Evolutionary conservation across 2,888 invertebrate genomes (phyloP), one percentile per base, ranked within the genome.

Genomic region (Noctua pronuba): DNA sequence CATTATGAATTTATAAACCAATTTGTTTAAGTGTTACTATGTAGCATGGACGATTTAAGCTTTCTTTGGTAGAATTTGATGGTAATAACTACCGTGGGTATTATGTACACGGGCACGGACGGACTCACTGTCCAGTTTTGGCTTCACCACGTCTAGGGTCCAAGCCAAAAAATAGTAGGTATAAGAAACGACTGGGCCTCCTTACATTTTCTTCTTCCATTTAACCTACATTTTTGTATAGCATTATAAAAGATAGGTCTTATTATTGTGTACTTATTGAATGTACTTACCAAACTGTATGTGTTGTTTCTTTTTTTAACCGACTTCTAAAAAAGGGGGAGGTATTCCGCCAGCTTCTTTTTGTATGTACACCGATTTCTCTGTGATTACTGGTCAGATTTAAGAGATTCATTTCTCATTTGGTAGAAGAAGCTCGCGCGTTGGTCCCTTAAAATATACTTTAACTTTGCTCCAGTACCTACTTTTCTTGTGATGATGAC

Each of bases 221-320:
- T n/a, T 18, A 76, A 4, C n/a, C 21, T n/a, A 67, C 16, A 21
- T 31, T 55, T 46, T 69, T 77, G 18, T 44, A 81, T 8, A 35
- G 28, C 28, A 24, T 31, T 55, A 21, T 62, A 28, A 28, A n/a
- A 46, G 11, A n/a, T 60, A 31, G 28, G n/a, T 64, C 52, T 38
- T 64, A 16, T 8, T 52, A 62, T 21, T 52, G 31, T 35, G 28
- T 73, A 78, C n/a, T 10, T 52, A 28, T 35, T 5, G 11, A 73
- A 16, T 52, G 16, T 38, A 38, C 38, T 38, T 44, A 38, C 46
- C 5, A 5, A 44, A 24, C n/a, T 46, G 44, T 38, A 31, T 58
- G 31, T 38, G 64, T 31, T 24, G 64, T 44, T 65, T 44, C 16
- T 55, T 76, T 76, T 28, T 35, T 13, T 28, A 55, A 55, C 11